Evolutionary conservation across 2,113 vertebrate species (phyloP), one percentile per base, ranked within the genome.

Genomic region (Oreotragus oreotragus): DNA sequence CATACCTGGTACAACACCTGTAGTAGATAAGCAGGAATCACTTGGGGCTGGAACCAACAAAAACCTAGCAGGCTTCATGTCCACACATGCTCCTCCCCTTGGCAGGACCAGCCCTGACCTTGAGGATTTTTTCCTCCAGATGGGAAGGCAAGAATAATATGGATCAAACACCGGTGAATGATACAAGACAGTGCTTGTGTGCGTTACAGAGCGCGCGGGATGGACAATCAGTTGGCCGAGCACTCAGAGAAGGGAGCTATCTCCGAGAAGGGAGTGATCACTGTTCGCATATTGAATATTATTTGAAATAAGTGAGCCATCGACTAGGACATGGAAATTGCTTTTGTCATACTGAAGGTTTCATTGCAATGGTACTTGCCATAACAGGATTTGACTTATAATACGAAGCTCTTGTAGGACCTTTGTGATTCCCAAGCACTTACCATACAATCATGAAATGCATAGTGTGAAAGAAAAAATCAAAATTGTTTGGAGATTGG

Each of bases 241-340:
- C 27, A 39, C 91, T 60, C 83, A 21, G 90, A 80, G 84, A 83
- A 66, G 73, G 80, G 80, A 96, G 43, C 89, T 12, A 30, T 93
- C 73, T 76, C 93, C 9, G 43, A 45, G 27, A 47, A 28, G 27
- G 25, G 86, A 96, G 57, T 88, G 23, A 66, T 93, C 73, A 77
- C 89, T 33, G 57, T 60, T 7, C 17, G 62, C 55, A 57, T 81
- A 66, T 76, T 91, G 94, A 94, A 88, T 93, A 93, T 39, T 95
- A 91, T 87, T 88, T 94, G 93, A 98, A 97, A 96, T 97, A 97
- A 97, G 96, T 96, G 96, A 64, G 73, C 96, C 97, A 93, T 97
- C 15, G 64, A 81, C 93, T 90, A 80, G 87, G 96, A 96, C 79
- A 80, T 88, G 79, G 96, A 97, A 97, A 97, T 97, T 96, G 96